These are phyloP conservation scores for Dynastes maya DNA, from an alignment of 2,888 invertebrate genomes.

Conservation along the genomic window DNA sequence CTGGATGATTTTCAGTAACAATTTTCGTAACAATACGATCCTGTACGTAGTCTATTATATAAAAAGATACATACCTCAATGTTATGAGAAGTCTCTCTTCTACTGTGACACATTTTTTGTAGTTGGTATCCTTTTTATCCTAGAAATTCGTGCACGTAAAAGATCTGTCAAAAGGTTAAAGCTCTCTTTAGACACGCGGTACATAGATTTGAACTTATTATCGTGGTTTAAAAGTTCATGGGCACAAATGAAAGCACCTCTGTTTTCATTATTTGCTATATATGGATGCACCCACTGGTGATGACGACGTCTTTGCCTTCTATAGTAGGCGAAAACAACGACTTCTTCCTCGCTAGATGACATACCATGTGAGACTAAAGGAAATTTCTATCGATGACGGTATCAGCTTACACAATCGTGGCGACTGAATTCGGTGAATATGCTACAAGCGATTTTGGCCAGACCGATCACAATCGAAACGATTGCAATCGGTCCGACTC, in stretches of 20 bases:
- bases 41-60: not conserved
- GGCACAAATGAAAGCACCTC: constrained; percentile 12
- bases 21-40: too few relatives aligned
- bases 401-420: too few relatives aligned
- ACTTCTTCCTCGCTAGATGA: constrained; percentile 3
- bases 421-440: too few relatives aligned
- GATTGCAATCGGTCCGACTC: too few relatives aligned
- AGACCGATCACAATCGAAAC: too few relatives aligned
- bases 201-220: constrained; percentile 11
- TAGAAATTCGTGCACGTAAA: not conserved
- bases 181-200: not conserved
- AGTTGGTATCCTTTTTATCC: constrained; percentile 1
- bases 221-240: constrained; percentile 1
- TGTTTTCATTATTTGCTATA: not conserved
- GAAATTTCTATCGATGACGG: too few relatives aligned
- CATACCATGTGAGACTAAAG: constrained; percentile 1
- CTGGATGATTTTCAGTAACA: not conserved
- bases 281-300: constrained; percentile 2
- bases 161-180: constrained; percentile 4
- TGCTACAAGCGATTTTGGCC: too few relatives aligned
- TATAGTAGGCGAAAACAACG: not conserved
- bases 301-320: constrained; percentile 1
- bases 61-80: too few relatives aligned
- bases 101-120: not conserved
- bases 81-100: too few relatives aligned